phyloP scores from a whole-genome alignment of 2,797 vertebrate species.

The Pampus argenteus region DNA sequence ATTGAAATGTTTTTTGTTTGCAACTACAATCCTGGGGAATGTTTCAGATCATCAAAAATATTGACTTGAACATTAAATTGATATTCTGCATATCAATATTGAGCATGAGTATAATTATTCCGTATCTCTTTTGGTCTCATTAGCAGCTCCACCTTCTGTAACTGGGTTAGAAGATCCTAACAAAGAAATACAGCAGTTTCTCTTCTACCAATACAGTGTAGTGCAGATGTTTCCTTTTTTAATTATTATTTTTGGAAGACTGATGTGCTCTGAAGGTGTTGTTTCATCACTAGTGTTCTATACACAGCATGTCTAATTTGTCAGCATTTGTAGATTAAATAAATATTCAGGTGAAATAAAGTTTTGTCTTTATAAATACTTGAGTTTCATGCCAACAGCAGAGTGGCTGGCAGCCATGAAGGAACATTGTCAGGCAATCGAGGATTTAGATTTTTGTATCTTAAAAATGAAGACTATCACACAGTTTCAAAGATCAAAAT shows the following conservation, averaged over 20 bases:
- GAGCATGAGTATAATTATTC: not conserved
- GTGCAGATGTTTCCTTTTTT: not conserved
- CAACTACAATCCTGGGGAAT: not conserved
- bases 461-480: not conserved
- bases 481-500: no score
- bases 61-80: fast-evolving
- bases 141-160: not conserved
- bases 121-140: not conserved
- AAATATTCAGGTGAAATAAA: not conserved
- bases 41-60: not conserved
- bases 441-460: not conserved
- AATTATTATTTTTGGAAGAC: not conserved
- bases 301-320: not conserved
- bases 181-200: not conserved
- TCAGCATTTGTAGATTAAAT: conserved; percentile 2
- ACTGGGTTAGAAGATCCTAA: not conserved
- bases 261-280: not conserved
- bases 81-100: not conserved
- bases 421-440: no score
- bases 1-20: not conserved
- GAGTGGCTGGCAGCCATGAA: not conserved
- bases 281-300: not conserved
- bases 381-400: not conserved
- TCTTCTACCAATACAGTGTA: not conserved
- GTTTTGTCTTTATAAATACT: not conserved